Percentiles rank a stretch among this genome's conserved stretches.
Conservation (phyloP, 92 coral and sea anemone species). For the Heliopora coerulea region DNA sequence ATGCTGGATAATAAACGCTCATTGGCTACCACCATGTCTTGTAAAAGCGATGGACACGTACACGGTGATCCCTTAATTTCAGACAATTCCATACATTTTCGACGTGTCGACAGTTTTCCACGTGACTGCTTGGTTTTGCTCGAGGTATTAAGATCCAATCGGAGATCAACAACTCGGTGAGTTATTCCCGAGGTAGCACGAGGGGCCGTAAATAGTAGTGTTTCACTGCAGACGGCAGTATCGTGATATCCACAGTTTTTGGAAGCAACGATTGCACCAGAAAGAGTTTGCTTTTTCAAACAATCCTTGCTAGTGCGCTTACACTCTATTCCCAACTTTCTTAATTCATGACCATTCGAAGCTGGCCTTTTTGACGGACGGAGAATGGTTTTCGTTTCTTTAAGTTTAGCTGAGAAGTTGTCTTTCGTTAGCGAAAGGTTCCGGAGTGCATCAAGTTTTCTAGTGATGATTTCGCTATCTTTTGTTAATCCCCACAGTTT, state of each 20-base stretch:
- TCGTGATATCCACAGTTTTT: too few species aligned
- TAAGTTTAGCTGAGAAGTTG: background rate
- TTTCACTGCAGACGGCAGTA: too few species aligned
- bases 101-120: background rate
- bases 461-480: conserved; percentile 15
- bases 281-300: too few species aligned
- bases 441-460: background rate
- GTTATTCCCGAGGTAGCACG: background rate
- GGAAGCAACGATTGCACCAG: too few species aligned
- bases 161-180: too few species aligned
- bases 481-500: conserved; percentile 8
- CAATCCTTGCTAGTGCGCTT: background rate
- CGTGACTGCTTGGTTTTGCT: background rate
- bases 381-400: background rate
- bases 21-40: conserved; percentile 6
- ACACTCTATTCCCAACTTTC: background rate
- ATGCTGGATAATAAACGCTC: background rate
- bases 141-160: too few species aligned
- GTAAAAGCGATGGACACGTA: conserved; percentile 10
- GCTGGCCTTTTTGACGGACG: background rate
- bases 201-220: background rate
- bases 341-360: background rate
- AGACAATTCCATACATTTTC: background rate
- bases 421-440: conserved; percentile 3
- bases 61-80: background rate